Percentiles rank a stretch among this genome's conserved stretches.
These are phyloP conservation scores for Drosophila ustulata DNA, from an alignment of 2,888 invertebrate genomes.

Conservation along the genomic window DNA sequence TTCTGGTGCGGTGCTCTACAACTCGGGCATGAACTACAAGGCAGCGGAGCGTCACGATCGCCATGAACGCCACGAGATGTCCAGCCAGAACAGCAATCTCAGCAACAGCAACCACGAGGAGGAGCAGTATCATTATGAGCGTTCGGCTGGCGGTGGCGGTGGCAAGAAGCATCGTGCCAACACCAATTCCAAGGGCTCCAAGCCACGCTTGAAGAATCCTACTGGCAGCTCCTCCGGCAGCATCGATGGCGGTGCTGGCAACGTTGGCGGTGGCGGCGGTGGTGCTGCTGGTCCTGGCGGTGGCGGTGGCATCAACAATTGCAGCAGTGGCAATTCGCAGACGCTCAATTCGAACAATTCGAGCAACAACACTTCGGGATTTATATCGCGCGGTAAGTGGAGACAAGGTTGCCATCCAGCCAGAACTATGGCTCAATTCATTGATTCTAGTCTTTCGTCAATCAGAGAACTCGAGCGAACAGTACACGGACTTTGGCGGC, in stretches of 20 bases:
- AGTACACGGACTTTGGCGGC: constrained; percentile 90
- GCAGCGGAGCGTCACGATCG: constrained; percentile 70
- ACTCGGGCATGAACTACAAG: constrained; percentile 82
- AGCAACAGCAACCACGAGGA: constrained; percentile 82
- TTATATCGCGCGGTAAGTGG: constrained; percentile 86
- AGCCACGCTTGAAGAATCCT: constrained; percentile 85
- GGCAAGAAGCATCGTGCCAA: constrained; percentile 84
- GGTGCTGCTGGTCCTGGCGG: constrained; percentile 74
- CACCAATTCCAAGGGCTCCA: constrained; percentile 84
- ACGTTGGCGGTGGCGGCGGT: constrained; percentile 11
- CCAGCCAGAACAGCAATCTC: constrained; percentile 78
- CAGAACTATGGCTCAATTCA: constrained; percentile 54
- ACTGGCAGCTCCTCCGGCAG: constrained; percentile 83
- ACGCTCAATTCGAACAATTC: constrained; percentile 63
- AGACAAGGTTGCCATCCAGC: constrained; percentile 22
- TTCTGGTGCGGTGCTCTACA: constrained; percentile 64
- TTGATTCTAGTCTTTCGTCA: constrained; percentile 82
- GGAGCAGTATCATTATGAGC: constrained; percentile 81
- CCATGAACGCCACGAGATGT: constrained; percentile 75
- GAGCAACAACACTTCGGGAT: constrained; percentile 86
- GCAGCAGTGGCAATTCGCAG: constrained; percentile 42
- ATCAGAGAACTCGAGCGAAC: constrained; percentile 91
- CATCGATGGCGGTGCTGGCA: constrained; percentile 84
- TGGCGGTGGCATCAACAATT: constrained; percentile 45
- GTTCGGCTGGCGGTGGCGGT: constrained; percentile 61